These are phyloP conservation scores for Cacajao melanocephalus DNA, from an alignment of 2,797 vertebrate species.

Conservation along the genomic window DNA sequence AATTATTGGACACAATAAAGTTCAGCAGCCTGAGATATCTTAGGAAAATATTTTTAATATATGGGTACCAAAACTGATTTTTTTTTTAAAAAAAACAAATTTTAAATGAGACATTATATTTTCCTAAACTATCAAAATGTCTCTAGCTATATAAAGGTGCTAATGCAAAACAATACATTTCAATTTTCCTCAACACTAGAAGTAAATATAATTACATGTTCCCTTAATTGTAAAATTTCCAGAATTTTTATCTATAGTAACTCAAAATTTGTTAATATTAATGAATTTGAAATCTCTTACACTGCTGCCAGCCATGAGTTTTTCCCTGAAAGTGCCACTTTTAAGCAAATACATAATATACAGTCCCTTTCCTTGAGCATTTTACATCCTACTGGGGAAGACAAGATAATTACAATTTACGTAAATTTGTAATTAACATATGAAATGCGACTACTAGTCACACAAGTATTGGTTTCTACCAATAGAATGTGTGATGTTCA, in stretches of 20 bases:
- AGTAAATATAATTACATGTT: conserved; percentile 18
- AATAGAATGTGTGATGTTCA: not conserved
- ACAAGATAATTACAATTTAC: not conserved
- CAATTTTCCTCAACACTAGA: not conserved
- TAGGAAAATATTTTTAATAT: conserved; percentile 23
- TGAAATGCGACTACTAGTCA: not conserved
- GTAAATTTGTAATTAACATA: not conserved
- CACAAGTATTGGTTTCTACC: not conserved
- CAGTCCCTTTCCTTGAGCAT: not conserved
- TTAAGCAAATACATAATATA: not conserved
- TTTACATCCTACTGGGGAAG: not conserved
- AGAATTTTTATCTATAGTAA: not conserved
- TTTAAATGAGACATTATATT: not conserved
- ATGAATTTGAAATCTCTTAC: not conserved
- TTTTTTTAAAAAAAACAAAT: not conserved
- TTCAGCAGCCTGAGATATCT: not conserved
- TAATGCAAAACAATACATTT: not conserved
- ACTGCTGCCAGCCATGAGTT: not conserved
- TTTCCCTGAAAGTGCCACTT: not conserved
- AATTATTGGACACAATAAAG: not conserved
- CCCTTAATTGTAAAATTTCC: not conserved
- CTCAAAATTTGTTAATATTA: not conserved
- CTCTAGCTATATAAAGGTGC: not conserved
- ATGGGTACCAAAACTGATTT: not conserved
- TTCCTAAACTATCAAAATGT: conserved; percentile 6